Evolutionary conservation across 2,797 vertebrate genomes (phyloP).

Genomic region (Thaleichthys pacificus): DNA sequence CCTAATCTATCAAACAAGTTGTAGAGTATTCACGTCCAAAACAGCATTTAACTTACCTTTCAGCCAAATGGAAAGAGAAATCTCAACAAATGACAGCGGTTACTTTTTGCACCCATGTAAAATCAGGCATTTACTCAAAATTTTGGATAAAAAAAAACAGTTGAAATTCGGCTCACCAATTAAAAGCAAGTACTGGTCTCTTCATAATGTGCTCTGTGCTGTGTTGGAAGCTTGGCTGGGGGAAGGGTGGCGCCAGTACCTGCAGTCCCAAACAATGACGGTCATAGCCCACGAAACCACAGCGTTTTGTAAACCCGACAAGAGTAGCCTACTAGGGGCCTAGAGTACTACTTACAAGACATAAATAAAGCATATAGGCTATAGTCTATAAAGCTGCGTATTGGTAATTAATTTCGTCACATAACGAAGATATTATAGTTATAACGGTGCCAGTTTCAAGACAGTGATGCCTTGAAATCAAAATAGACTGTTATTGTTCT

Average conservation of each 20-base stretch:
- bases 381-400: no score
- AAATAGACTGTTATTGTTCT: no score
- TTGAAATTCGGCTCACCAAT: slow-evolving; percentile 13
- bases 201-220: slow-evolving; percentile 22
- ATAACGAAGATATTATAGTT: no score
- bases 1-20: no score
- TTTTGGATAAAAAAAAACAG: background rate
- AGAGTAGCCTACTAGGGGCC: no score
- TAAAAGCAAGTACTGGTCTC: slow-evolving; percentile 34
- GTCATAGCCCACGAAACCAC: background rate
- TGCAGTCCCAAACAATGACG: slow-evolving; percentile 36
- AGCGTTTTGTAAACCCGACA: background rate
- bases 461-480: no score
- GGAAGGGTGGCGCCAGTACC: slow-evolving; percentile 48
- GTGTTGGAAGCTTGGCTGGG: slow-evolving; percentile 22
- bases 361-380: no score
- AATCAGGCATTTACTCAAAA: background rate
- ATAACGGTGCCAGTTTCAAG: no score
- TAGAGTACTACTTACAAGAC: no score
- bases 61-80: background rate
- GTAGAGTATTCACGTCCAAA: background rate
- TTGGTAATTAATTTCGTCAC: no score
- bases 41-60: slow-evolving; percentile 15
- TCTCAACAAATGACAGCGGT: no score
- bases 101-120: no score